Base-by-base conservation (phyloP, 2,797 vertebrate genomes). In the Benthosema pterotum region DNA sequence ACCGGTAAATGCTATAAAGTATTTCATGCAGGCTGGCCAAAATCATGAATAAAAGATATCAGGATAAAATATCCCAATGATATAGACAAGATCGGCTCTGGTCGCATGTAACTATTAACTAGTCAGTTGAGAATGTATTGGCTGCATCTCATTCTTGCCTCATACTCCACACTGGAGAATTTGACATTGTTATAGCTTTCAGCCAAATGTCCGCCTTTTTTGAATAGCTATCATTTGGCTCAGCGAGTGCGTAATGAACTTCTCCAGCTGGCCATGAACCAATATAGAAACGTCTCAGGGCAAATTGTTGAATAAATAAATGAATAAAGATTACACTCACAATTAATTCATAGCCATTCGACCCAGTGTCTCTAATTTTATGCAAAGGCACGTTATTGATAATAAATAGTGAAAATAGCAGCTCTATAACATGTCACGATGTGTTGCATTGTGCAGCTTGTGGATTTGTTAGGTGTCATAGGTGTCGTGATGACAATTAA, bases 181-280 rank as follows among this genome's bases (percentile, higher is more conserved):
- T 47, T 25, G 13, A 9, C 17, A 18, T 48, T 19, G 25, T 32
- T 64, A 9, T n/a, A 18, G 25, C 42, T 5, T 48, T 63, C 17
- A 56, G 42, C 17, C 11, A 45, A 43, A 42, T 9, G 16, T 46
- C 9, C 45, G 16, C 42, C 61, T 50, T 15, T 38, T 22, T 42
- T 48, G 13, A 46, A 47, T 28, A 66, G 11, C 38, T 12, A 17
- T 54, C 11, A 57, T 54, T 63, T 32, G 15, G 22, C 52, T 22
- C 15, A 38, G 32, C 18, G 48, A 52, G 48, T 18, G 28, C 18
- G 17, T 65, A 32, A 51, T 52, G 19, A 18, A 32, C 18, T 52
- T 57, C 3, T 28, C 52, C 16, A 42, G 9, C 45, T 38, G 47
- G 12, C 32, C 50, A 11, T 16, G 3, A 53, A 22, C 14, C 8